These are phyloP conservation scores for Phymorhynchus buccinoides DNA, from an alignment of 1,140 invertebrate species.

Conservation along the genomic window DNA sequence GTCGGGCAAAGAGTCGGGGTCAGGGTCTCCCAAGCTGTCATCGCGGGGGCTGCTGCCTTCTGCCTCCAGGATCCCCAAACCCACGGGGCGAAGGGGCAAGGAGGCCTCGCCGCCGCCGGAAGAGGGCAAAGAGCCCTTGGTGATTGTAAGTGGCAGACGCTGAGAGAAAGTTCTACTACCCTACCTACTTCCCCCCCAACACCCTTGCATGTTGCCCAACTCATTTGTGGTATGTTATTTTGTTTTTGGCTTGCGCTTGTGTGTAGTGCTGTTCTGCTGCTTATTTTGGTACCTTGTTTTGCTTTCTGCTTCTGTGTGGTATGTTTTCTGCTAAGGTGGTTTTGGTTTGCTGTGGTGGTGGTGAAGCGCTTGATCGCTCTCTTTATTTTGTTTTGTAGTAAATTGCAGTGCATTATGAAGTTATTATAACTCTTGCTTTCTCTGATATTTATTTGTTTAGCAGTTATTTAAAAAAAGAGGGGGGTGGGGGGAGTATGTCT, in stretches of 20 bases:
- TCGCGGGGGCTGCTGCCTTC: neutral
- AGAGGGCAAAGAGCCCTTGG: constrained; percentile 18
- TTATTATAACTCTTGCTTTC: too few relatives aligned
- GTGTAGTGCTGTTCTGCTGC: neutral
- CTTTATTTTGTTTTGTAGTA: neutral
- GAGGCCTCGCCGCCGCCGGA: neutral
- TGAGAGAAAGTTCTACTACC: neutral
- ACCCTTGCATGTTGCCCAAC: neutral
- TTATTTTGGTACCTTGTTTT: neutral
- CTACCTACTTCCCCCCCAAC: too few relatives aligned
- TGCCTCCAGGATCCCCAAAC: neutral
- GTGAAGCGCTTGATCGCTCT: neutral
- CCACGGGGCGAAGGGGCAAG: constrained; percentile 8
- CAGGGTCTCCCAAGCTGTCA: neutral
- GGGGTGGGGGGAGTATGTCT: too few relatives aligned
- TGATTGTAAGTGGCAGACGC: constrained; percentile 33
- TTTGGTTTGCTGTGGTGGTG: neutral
- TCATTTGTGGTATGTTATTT: neutral
- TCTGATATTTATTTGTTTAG: too few relatives aligned
- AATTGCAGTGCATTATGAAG: neutral
- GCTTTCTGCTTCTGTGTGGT: neutral
- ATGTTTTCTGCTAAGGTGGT: neutral
- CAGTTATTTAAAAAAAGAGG: too few relatives aligned
- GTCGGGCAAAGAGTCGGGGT: neutral
- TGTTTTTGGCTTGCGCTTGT: neutral